Base-by-base conservation (phyloP, 2,113 vertebrate species). In the Eleginops maclovinus region DNA sequence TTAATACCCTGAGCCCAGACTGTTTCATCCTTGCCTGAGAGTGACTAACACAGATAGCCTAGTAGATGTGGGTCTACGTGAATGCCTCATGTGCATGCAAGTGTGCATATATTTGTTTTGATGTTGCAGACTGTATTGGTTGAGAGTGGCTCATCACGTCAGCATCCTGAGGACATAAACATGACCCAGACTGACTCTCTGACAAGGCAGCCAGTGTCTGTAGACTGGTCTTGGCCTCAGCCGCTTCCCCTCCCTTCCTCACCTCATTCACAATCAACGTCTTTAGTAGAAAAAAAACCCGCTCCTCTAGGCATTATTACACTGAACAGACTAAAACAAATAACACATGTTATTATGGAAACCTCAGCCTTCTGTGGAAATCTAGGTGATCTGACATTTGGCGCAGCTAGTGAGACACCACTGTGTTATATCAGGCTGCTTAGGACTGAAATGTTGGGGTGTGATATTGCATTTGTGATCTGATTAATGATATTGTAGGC, bases 1-100 rank as follows among this genome's bases (percentile, higher is more conserved):
- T 87, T 91, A 88, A 91, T 87, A 81, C 85, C 14, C 13, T 86
- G 61, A 87, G 60, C 83, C 49, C 73, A 58, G 79, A 61, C 73
- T 16, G 68, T 88, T 87, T 89, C 79, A 91, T 91, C 81, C 83
- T 51, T 47, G 80, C 66, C 78, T 28, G 17, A 67, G 79, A 80
- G 79, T 72, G 77, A 85, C 71, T 75, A 74, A 77, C 71, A 60
- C 62, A 53, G 40, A 84, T 28, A 47, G 31, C 31, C 31, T 36
- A 36, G 51, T 82, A 55, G 67, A 49, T 73, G 40, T 81, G 47
- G 51, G 66, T 59, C 15, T 40, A 26, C 68, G 22, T 67, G 66
- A 47, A 17, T 78, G 55, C 64, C 54, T 74, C 24, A 22, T 64
- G 19, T 60, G 47, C 41, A 21, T 62, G 19, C 77, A 70, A 36